Conservation (phyloP, 2,888 invertebrate genomes). For the Torymus aiolomorphi region DNA sequence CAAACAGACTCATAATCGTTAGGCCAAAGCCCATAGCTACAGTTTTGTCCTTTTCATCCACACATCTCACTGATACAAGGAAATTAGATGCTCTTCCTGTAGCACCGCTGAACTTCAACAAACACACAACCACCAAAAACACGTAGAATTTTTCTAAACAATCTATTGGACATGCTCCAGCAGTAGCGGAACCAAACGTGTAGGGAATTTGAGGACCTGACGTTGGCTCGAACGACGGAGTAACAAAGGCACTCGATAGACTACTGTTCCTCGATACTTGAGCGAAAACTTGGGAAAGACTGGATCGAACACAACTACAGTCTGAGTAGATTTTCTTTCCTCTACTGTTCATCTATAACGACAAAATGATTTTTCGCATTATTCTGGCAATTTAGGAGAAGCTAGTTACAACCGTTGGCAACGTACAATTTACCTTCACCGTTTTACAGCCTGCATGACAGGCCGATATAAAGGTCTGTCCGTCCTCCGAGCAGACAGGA, state of each 20-base stretch:
- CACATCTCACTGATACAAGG: slow-evolving; percentile 81
- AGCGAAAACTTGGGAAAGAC: slow-evolving; percentile 57
- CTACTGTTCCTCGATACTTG: slow-evolving; percentile 58
- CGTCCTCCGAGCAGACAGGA: slow-evolving; percentile 83
- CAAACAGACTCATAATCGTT: slow-evolving; percentile 83
- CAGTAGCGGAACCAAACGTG: slow-evolving; percentile 73
- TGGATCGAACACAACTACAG: slow-evolving; percentile 76
- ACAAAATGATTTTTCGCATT: slow-evolving; percentile 14
- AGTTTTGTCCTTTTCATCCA: slow-evolving; percentile 84
- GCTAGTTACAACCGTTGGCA: too few species aligned
- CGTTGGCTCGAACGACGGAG: slow-evolving; percentile 53
- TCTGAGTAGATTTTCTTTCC: slow-evolving; percentile 74
- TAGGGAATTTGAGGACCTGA: slow-evolving; percentile 46
- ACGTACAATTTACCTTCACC: slow-evolving; percentile 62
- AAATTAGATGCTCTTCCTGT: slow-evolving; percentile 81
- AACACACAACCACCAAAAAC: slow-evolving; percentile 78
- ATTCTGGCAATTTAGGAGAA: background rate
- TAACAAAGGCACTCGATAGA: slow-evolving; percentile 31
- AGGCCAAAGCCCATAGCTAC: slow-evolving; percentile 84
- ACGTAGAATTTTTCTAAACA: slow-evolving; percentile 78
- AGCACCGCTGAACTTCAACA: slow-evolving; percentile 80
- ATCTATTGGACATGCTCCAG: slow-evolving; percentile 79
- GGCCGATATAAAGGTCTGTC: slow-evolving; percentile 85
- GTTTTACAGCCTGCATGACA: slow-evolving; percentile 87
- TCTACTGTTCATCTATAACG: slow-evolving; percentile 65